Conservation (phyloP, 2,888 invertebrate genomes). For the Sialis fuliginosa region DNA sequence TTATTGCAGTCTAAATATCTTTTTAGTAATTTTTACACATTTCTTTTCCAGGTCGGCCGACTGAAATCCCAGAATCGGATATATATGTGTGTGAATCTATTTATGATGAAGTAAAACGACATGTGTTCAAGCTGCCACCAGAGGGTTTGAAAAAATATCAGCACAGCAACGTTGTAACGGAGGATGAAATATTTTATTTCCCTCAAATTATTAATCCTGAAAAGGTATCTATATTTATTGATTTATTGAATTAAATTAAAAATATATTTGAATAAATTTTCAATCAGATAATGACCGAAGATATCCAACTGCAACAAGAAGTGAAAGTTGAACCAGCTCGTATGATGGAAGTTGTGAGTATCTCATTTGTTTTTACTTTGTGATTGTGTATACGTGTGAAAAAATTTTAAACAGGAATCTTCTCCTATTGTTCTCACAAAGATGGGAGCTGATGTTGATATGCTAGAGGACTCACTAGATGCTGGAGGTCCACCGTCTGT, state of each 20-base stretch:
- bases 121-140: slow-evolving; percentile 49
- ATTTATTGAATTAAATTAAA: background rate
- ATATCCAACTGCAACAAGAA: slow-evolving; percentile 14
- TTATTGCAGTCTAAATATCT: background rate
- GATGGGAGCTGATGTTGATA: slow-evolving; percentile 40
- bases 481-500: slow-evolving; percentile 66
- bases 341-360: slow-evolving; percentile 18
- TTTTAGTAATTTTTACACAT: background rate
- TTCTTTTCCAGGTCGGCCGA: slow-evolving; percentile 55
- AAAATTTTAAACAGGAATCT: slow-evolving; percentile 20
- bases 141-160: slow-evolving; percentile 66
- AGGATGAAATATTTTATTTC: slow-evolving; percentile 83
- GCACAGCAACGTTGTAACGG: slow-evolving; percentile 67
- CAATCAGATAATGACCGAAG: slow-evolving; percentile 17
- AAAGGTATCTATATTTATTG: slow-evolving; percentile 28
- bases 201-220: slow-evolving; percentile 45
- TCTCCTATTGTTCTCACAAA: slow-evolving; percentile 38
- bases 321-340: slow-evolving; percentile 15
- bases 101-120: slow-evolving; percentile 74
- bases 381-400: background rate
- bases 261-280: slow-evolving; percentile 6
- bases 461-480: slow-evolving; percentile 59
- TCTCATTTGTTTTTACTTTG: background rate
- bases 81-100: slow-evolving; percentile 84
- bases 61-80: slow-evolving; percentile 84